Evolutionary conservation across 1,140 invertebrate genomes (phyloP).

Genomic region (Macrostomum lignano): DNA sequence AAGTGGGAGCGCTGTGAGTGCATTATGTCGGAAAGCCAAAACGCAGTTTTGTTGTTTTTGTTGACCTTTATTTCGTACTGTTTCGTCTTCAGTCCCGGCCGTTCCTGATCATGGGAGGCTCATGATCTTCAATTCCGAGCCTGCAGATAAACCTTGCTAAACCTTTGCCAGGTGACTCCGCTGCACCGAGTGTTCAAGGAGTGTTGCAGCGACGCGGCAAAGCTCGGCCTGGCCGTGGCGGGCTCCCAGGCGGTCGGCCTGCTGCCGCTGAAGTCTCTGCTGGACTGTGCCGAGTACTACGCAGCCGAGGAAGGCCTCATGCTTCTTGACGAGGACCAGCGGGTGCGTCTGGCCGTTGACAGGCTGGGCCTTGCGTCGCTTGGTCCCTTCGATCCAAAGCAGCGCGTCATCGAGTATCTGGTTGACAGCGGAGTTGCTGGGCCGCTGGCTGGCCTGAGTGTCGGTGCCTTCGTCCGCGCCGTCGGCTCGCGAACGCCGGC

Average conservation of each 20-base stretch:
- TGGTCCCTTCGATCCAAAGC: conserved; percentile 33
- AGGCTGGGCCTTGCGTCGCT: conserved; percentile 33
- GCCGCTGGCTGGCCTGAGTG: conserved; percentile 25
- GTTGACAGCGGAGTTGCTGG: conserved; percentile 16
- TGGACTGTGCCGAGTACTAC: conserved; percentile 34
- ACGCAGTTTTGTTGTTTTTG: no score
- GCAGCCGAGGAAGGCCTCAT: conserved; percentile 34
- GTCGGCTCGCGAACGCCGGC: conserved; percentile 32
- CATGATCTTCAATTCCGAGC: no score
- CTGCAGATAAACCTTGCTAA: no score
- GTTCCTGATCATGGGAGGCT: no score
- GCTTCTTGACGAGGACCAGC: conserved; percentile 36
- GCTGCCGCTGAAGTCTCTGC: conserved; percentile 32
- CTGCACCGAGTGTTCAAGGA: no score
- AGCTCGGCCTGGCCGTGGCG: no score
- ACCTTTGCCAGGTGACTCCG: no score
- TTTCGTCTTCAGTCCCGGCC: no score
- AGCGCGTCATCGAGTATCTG: conserved; percentile 34
- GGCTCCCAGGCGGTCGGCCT: conserved; percentile 36
- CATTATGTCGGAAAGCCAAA: no score
- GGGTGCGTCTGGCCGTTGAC: conserved; percentile 30
- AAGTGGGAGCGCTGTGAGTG: no score
- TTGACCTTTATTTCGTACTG: no score
- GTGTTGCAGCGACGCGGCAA: no score
- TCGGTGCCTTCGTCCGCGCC: conserved; percentile 31